Percentiles rank a stretch among this genome's conserved stretches.
Evolutionary conservation across 2,797 vertebrate species (phyloP).

Genomic region (Enteromius paludinosus): DNA sequence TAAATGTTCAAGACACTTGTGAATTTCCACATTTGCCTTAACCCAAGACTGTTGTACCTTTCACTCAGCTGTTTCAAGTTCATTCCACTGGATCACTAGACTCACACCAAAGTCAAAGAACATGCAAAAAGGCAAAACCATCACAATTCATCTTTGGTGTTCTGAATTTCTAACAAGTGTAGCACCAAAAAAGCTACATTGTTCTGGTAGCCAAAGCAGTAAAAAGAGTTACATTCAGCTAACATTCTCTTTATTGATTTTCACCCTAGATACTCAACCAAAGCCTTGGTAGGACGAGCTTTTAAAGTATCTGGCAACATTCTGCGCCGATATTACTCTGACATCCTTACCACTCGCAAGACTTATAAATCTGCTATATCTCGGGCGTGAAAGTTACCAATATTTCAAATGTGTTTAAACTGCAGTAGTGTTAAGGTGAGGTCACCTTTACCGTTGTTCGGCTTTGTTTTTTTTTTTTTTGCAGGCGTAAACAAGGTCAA

Average conservation of each 20-base stretch:
- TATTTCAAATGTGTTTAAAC: slow-evolving; percentile 24
- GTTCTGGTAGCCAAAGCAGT: slow-evolving; percentile 42
- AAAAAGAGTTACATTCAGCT: slow-evolving; percentile 63
- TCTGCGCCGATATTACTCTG: not conserved
- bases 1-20: slow-evolving; percentile 56
- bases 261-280: slow-evolving; percentile 6
- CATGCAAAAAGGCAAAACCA: slow-evolving; percentile 39
- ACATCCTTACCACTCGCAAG: slow-evolving; percentile 8
- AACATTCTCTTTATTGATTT: slow-evolving; percentile 52
- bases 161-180: slow-evolving; percentile 49
- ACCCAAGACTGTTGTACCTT: not conserved
- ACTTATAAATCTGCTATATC: slow-evolving; percentile 9
- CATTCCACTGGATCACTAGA: slow-evolving; percentile 24
- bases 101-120: slow-evolving; percentile 41
- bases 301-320: slow-evolving; percentile 22
- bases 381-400: slow-evolving; percentile 6
- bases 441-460: not conserved
- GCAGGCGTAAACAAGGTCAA: not conserved
- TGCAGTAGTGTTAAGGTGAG: not conserved
- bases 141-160: slow-evolving; percentile 58
- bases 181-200: slow-evolving; percentile 53
- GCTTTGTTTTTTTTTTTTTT: not conserved
- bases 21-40: slow-evolving; percentile 50
- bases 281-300: slow-evolving; percentile 32
- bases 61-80: slow-evolving; percentile 16